phyloP scores from a whole-genome alignment of 2,797 vertebrate species.

The Antennarius maculatus region DNA sequence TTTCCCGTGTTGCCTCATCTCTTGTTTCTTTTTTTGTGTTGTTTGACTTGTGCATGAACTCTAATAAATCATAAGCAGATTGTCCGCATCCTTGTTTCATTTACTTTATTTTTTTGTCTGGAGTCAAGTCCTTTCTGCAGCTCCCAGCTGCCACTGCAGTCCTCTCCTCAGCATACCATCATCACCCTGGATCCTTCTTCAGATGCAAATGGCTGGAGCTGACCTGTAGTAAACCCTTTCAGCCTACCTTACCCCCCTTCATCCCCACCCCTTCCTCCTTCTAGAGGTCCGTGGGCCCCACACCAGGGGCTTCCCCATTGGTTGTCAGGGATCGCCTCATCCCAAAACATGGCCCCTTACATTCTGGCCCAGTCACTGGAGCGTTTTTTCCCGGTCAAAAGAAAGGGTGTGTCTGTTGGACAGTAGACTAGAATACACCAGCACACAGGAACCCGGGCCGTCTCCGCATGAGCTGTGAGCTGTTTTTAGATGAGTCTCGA shows the following conservation, averaged over 20 bases:
- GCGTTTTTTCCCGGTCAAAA: conserved; percentile 64
- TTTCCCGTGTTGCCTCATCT: conserved; percentile 69
- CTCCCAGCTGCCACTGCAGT: neutral
- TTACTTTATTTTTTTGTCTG: conserved; percentile 9
- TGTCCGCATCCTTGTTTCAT: conserved; percentile 40
- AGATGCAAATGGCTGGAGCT: conserved; percentile 30
- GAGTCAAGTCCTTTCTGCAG: neutral
- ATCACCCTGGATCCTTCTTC: conserved; percentile 14
- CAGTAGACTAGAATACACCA: conserved; percentile 28
- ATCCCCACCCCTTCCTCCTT: conserved; percentile 21
- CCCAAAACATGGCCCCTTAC: conserved; percentile 78
- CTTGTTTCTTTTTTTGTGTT: conserved; percentile 78
- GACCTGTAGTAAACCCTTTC: conserved; percentile 76
- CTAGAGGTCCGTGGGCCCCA: conserved; percentile 53
- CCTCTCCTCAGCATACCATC: conserved; percentile 15
- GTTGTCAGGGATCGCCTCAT: conserved; percentile 86
- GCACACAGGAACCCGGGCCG: conserved; percentile 20
- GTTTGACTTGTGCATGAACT: conserved; percentile 85
- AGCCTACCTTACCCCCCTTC: conserved; percentile 60
- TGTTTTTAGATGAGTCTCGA: neutral
- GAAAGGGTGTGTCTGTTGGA: conserved; percentile 59
- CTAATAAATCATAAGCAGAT: conserved; percentile 85
- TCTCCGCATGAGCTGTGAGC: conserved; percentile 29
- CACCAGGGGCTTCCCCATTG: conserved; percentile 82
- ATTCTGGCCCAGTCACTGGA: conserved; percentile 64